Evolutionary conservation across 2,113 vertebrate species (phyloP).

Genomic region (Nesogale talazaci): DNA sequence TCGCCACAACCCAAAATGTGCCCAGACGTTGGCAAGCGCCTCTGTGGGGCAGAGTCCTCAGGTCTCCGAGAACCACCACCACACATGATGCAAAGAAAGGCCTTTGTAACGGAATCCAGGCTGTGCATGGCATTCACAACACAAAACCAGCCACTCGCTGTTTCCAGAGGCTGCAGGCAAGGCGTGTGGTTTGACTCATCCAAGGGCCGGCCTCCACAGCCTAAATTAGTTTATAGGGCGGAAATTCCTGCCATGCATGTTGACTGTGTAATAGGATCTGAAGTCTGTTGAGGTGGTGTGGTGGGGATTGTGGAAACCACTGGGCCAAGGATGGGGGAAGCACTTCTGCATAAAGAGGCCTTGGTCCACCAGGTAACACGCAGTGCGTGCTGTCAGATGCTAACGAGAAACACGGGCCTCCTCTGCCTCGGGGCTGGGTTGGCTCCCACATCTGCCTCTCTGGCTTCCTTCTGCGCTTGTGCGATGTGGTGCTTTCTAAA

Average conservation of each 20-base stretch:
- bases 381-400: neutral
- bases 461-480: neutral
- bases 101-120: too few relatives aligned
- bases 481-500: constrained; percentile 12
- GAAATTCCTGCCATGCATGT: constrained; percentile 77
- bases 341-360: constrained; percentile 13
- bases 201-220: constrained; percentile 43
- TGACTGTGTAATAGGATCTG: constrained; percentile 76
- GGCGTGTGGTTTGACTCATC: constrained; percentile 65
- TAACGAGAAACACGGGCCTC: neutral
- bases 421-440: neutral
- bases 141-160: neutral
- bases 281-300: constrained; percentile 42
- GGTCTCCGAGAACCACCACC: neutral
- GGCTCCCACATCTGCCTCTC: neutral
- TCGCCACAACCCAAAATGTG: too few relatives aligned
- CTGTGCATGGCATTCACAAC: too few relatives aligned
- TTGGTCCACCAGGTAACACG: constrained; percentile 17
- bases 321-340: constrained; percentile 64
- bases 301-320: constrained; percentile 31
- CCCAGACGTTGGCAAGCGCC: too few relatives aligned
- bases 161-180: neutral
- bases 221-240: constrained; percentile 73
- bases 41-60: neutral
- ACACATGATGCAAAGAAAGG: rapidly evolving